phyloP scores from a whole-genome alignment of 1,140 invertebrate genomes.

The Bemisia tabaci region DNA sequence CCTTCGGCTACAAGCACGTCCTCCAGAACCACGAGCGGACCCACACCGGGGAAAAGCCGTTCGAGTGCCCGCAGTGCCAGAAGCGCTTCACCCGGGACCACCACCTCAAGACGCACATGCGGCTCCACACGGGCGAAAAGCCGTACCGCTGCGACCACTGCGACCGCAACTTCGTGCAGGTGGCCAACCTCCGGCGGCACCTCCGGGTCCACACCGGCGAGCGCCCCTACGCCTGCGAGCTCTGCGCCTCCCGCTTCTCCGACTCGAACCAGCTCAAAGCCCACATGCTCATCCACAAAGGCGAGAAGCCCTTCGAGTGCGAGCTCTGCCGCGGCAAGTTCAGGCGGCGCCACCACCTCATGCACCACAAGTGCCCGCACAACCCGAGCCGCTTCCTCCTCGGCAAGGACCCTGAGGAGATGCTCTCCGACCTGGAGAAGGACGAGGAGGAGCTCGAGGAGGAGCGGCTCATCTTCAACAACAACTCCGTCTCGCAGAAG shows the following conservation, averaged over 20 bases:
- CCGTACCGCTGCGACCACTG: constrained; percentile 85
- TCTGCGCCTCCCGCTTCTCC: constrained; percentile 80
- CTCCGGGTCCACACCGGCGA: constrained; percentile 91
- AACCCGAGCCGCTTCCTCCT: background rate
- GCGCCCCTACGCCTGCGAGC: constrained; percentile 79
- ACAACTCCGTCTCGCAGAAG: background rate
- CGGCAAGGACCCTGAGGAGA: background rate
- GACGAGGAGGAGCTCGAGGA: constrained; percentile 26
- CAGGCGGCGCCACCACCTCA: constrained; percentile 54
- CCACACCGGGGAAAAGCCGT: constrained; percentile 93
- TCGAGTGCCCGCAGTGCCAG: constrained; percentile 86
- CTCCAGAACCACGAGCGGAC: constrained; percentile 92
- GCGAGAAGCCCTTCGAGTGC: constrained; percentile 77
- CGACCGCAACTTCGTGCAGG: constrained; percentile 83
- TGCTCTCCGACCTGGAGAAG: constrained; percentile 14
- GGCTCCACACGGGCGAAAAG: constrained; percentile 85
- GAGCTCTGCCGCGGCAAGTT: constrained; percentile 59
- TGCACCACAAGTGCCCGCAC: constrained; percentile 18
- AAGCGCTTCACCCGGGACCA: constrained; percentile 94
- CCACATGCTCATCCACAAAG: constrained; percentile 75
- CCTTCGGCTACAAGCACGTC: constrained; percentile 89
- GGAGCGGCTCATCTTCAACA: constrained; percentile 19
- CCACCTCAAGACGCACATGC: constrained; percentile 84
- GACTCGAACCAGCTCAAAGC: constrained; percentile 90
- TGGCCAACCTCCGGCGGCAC: constrained; percentile 84